Base-by-base conservation (phyloP, 1,140 invertebrate genomes). In the Hylaeus anthracinus region DNA sequence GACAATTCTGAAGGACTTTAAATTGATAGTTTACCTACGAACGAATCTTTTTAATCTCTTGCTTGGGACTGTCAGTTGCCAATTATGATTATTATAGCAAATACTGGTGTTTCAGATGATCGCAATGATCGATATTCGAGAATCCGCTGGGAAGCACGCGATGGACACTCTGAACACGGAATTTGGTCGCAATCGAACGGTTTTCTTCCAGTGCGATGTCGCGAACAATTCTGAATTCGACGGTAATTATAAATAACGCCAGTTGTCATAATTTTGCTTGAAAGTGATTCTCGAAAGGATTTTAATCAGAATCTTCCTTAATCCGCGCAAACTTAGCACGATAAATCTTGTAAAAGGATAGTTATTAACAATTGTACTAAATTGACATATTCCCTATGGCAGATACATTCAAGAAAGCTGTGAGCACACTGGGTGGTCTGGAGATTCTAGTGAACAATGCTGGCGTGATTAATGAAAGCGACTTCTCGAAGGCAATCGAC, bases 371-470 rank as follows among this genome's bases (percentile, higher is more conserved):
- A 1, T 48, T 53, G 6, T 39, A 58, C 45, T 15, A 43, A 55
- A 39, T 26, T 41, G 14, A 43, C 8, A 12, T 26, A 5, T 26
- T 3, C 39, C 61, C 39, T 72, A 0, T 51, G 41, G n/a, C 41
- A 86, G 85, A 65, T 2, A 72, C 90, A 5, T 93, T 93, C 60
- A 88, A 92, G 73, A 84, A 83, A 15, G 82, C 90, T 2, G 51
- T 91, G 6, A 71, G 80, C 5, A 83, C 82, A 3, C 90, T 91
- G 37, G 88, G 89, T 48, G 82, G 77, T 3, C 61, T 94, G 5
- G 94, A 95, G 67, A 93, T 95, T 73, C 88, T 94, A 4, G 86
- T 94, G 8, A 94, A 94, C 74, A 92, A 93, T 79, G 93, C 93
- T 66, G 89, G 92, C 64, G 88, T 94, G 76, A 90, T 94, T 66